Percentiles rank a stretch among this genome's conserved stretches.
phyloP scores from a whole-genome alignment of 2,888 invertebrate species.

The Acleris laterana region DNA sequence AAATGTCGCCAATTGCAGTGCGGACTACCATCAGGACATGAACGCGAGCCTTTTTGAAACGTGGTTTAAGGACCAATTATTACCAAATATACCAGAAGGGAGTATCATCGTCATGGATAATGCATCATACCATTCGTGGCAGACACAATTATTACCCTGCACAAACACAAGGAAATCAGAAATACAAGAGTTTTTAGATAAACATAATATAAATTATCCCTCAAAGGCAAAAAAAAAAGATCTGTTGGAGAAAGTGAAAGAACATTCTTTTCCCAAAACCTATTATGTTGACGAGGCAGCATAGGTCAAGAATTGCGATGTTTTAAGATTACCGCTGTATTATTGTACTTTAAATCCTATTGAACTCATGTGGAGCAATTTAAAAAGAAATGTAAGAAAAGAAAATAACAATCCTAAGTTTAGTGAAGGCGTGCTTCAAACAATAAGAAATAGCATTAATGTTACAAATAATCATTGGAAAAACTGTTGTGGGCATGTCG shows the following conservation, averaged over 20 bases:
- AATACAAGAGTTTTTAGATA: slow-evolving; percentile 2
- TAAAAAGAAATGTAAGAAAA: too few relatives aligned
- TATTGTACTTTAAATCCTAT: too few relatives aligned
- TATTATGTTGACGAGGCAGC: background rate
- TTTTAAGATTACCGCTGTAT: too few relatives aligned
- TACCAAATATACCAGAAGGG: slow-evolving; percentile 8
- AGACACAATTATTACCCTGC: slow-evolving; percentile 8
- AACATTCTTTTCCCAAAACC: background rate
- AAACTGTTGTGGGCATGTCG: too few relatives aligned
- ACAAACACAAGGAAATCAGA: slow-evolving; percentile 1
- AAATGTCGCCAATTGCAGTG: background rate
- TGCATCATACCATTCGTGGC: slow-evolving; percentile 12
- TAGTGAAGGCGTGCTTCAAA: too few relatives aligned
- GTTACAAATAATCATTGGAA: too few relatives aligned
- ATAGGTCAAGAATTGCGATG: too few relatives aligned
- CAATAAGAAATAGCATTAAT: too few relatives aligned
- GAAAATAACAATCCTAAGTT: too few relatives aligned
- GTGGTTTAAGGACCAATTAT: slow-evolving; percentile 1
- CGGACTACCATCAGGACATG: slow-evolving; percentile 5
- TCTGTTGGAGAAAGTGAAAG: background rate
- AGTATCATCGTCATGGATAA: too few relatives aligned
- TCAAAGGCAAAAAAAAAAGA: background rate
- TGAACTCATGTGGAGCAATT: too few relatives aligned
- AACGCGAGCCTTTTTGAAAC: slow-evolving; percentile 4
- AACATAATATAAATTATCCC: slow-evolving; percentile 4